Base-by-base conservation (phyloP, 2,797 vertebrate genomes). In the Oceanodroma leucorhoa region DNA sequence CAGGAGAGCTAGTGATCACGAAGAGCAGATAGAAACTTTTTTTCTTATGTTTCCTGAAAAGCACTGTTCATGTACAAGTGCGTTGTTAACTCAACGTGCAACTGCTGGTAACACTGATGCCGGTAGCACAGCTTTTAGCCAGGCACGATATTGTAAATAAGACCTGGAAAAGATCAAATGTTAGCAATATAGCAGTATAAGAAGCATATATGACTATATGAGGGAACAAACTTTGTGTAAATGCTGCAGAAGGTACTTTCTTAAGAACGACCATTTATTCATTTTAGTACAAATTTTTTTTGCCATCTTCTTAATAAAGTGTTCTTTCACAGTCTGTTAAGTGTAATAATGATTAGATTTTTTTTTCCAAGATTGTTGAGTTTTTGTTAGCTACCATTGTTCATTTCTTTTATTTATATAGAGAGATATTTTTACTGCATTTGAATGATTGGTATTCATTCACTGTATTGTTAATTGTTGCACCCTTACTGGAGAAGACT, bases 401-500 rank as follows among this genome's bases (percentile, higher is more conserved):
- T 93, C 12, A 73, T 91, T 92, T 81, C 9, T 81, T 89, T 64
- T 83, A 29, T 43, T 77, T 72, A 23, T 34, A 66, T 6, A 55
- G 1, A 61, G 5, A 11, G 10, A 3, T 29, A 6, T 57, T 82
- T 83, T 79, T 62, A 2, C 71, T 72, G 9, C 16, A 71, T 76
- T 81, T 81, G 53, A 90, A 86, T 78, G 54, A 82, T 66, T 91
- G 75, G 76, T 94, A 62, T 51, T 83, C 34, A 30, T 73, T 93
- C 77, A 76, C 29, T 62, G 20, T 72, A 55, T 53, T 62, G 55
- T 62, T 91, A 82, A 87, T 90, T 90, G 88, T 93, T 94, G 48
- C 73, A 80, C 26, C 20, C 80, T 89, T 60, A 45, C 36, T 70
- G 62, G 29, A 62, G 73, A 80, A 86, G 40, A 41, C 80, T 93